Evolutionary conservation across 2,888 invertebrate species (phyloP).

Genomic region (Neocrepidodera transversa): DNA sequence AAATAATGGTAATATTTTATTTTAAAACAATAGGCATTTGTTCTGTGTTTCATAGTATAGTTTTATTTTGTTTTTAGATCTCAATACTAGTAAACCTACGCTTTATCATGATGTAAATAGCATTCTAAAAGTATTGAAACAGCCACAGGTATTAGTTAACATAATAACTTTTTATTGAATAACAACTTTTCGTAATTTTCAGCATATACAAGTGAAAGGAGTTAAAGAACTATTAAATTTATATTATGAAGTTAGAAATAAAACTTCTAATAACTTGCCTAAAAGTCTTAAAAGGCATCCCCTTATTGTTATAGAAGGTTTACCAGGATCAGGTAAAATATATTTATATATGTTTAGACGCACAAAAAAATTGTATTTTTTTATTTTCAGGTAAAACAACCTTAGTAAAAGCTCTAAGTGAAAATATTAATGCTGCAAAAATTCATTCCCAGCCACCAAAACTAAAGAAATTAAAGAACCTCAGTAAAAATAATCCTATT

Average conservation of each 20-base stretch:
- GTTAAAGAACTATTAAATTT: conserved; percentile 50
- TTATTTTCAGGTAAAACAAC: conserved; percentile 58
- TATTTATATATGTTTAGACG: background rate
- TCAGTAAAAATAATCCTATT: conserved; percentile 10
- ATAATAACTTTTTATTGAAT: too few species aligned
- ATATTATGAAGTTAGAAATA: conserved; percentile 43
- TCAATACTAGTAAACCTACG: background rate
- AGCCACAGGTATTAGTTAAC: conserved; percentile 35
- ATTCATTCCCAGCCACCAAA: conserved; percentile 58
- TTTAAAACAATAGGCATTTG: too few species aligned
- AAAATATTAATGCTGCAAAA: conserved; percentile 50
- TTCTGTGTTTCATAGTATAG: too few species aligned
- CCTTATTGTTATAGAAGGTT: conserved; percentile 60
- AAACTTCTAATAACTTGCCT: conserved; percentile 27
- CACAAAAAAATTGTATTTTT: too few species aligned
- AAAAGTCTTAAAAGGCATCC: conserved; percentile 50
- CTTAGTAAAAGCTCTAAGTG: conserved; percentile 52
- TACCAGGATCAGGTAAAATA: conserved; percentile 60
- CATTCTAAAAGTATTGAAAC: conserved; percentile 38
- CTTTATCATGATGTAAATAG: background rate
- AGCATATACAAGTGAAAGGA: conserved; percentile 44
- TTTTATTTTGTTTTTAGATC: too few species aligned
- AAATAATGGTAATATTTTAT: too few species aligned
- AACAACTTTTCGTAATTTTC: conserved; percentile 11
- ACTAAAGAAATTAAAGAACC: conserved; percentile 51